Conservation (phyloP, 2,797 vertebrate genomes). For the Chaenodraco wilsoni region DNA sequence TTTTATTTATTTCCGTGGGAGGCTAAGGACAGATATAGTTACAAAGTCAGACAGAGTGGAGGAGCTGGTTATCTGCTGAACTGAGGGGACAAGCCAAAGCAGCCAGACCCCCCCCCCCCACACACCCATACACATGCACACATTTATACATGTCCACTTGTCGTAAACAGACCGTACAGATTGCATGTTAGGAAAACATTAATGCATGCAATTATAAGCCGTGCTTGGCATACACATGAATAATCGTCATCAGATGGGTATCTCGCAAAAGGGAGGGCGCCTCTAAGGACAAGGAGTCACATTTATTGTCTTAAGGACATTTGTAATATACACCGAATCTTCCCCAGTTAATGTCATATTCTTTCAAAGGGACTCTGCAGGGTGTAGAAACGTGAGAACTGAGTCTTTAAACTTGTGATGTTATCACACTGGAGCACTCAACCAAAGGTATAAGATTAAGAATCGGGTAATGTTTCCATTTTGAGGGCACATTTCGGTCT, state of each 20-base stretch:
- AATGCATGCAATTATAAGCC: neutral
- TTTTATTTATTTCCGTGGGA: conserved; percentile 78
- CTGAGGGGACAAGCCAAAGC: conserved; percentile 51
- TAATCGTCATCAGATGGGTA: conserved; percentile 5
- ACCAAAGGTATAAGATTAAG: conserved; percentile 45
- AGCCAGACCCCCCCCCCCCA: conserved; percentile 33
- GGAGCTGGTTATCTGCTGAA: conserved; percentile 73
- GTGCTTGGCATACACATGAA: neutral
- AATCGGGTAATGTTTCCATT: conserved; percentile 44
- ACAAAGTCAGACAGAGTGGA: conserved; percentile 70
- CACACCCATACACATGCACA: conserved; percentile 1
- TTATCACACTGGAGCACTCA: conserved; percentile 33
- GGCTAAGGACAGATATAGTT: conserved; percentile 79
- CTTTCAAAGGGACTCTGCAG: conserved; percentile 58
- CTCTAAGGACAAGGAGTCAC: conserved; percentile 49
- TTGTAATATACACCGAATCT: conserved; percentile 60
- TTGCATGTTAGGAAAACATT: neutral
- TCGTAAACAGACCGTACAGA: neutral
- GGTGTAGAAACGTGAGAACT: conserved; percentile 56
- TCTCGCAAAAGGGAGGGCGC: conserved; percentile 18
- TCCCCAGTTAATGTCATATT: conserved; percentile 51
- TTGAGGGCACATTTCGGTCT: conserved; percentile 17
- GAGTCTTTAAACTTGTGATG: conserved; percentile 40
- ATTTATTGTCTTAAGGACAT: conserved; percentile 60
- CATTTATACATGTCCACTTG: neutral